These are phyloP conservation scores for Chroicocephalus ridibundus DNA, from an alignment of 2,113 vertebrate species.

Conservation along the genomic window DNA sequence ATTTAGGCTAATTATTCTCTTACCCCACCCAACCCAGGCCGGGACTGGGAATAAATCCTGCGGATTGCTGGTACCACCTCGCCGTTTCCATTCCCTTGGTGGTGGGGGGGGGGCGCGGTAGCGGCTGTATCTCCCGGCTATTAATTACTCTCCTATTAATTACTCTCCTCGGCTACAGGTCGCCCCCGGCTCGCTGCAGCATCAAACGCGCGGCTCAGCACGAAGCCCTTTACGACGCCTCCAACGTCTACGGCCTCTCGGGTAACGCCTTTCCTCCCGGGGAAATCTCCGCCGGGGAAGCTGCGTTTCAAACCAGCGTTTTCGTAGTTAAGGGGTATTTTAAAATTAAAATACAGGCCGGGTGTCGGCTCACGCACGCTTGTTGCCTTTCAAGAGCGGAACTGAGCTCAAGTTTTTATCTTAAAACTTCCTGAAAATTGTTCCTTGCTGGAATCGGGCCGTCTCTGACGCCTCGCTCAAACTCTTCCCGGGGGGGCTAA, in stretches of 20 bases:
- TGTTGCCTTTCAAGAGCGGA: background rate
- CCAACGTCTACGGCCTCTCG: constrained; percentile 78
- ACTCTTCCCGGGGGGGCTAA: background rate
- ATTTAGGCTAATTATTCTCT: background rate
- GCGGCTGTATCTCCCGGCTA: background rate
- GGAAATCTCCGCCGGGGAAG: no score
- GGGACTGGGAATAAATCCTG: background rate
- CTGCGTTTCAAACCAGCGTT: accelerated
- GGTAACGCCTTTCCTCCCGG: constrained; percentile 51
- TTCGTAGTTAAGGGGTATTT: accelerated
- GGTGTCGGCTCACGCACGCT: accelerated
- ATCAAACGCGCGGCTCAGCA: background rate
- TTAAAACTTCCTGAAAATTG: background rate
- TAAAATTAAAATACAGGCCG: accelerated
- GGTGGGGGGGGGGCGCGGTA: background rate
- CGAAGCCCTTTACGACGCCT: constrained; percentile 70
- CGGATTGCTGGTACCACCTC: background rate
- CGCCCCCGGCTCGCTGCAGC: background rate
- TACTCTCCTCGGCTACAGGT: background rate
- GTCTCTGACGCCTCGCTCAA: accelerated
- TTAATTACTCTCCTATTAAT: background rate
- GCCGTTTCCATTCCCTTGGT: background rate
- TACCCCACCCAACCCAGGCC: no score
- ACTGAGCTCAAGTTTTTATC: no score
- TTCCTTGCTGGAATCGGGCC: background rate